These are phyloP conservation scores for Eulithis prunata DNA, from an alignment of 2,888 invertebrate species.

Conservation along the genomic window DNA sequence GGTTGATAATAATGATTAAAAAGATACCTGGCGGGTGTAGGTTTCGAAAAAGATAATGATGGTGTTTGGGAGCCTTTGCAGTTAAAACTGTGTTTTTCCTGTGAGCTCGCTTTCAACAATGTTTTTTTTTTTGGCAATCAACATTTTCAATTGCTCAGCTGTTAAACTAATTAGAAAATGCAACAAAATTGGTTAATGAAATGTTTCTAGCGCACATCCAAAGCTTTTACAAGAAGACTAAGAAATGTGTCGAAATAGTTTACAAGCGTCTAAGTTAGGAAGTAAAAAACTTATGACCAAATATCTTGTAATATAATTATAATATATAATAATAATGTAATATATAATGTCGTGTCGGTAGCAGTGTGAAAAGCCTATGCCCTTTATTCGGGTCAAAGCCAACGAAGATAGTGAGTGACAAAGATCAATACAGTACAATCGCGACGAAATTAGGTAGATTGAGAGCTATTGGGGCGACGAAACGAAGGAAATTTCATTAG, in stretches of 20 bases:
- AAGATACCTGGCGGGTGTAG: neutral
- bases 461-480: conserved; percentile 33
- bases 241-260: no score
- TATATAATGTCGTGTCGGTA: no score
- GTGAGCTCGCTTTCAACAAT: conserved; percentile 1
- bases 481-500: conserved; percentile 61
- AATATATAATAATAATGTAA: no score
- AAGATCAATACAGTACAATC: conserved; percentile 42
- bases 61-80: conserved; percentile 14
- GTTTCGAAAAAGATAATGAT: conserved; percentile 26
- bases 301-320: no score
- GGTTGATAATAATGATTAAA: conserved; percentile 16
- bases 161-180: neutral
- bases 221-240: no score
- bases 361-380: no score
- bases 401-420: conserved; percentile 4
- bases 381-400: no score
- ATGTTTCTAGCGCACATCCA: no score
- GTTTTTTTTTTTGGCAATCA: conserved; percentile 2
- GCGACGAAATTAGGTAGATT: conserved; percentile 45
- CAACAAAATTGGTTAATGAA: no score
- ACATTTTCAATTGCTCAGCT: neutral
- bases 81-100: conserved; percentile 20
- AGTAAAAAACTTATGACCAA: no score
- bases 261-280: no score